phyloP scores from a whole-genome alignment of 2,888 invertebrate genomes.

The Chromoteleia sp. region DNA sequence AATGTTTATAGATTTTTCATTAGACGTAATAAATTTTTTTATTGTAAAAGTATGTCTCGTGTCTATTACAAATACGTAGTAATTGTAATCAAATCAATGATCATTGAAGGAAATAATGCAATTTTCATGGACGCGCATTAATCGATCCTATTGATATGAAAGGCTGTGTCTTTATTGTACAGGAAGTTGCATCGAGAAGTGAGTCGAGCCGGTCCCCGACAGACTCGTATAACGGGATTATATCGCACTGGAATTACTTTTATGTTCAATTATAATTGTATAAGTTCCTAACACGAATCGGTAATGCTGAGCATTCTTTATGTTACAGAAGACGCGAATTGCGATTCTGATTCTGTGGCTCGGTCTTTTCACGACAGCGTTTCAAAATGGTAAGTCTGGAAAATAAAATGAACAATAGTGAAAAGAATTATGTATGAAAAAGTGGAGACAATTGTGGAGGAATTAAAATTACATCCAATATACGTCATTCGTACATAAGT shows the following conservation, averaged over 20 bases:
- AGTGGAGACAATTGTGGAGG: no score
- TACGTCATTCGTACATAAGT: no score
- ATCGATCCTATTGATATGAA: slow-evolving; percentile 69
- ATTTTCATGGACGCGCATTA: slow-evolving; percentile 64
- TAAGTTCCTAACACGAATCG: slow-evolving; percentile 53
- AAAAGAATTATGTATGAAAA: no score
- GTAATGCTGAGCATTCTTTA: slow-evolving; percentile 67
- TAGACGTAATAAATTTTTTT: neutral
- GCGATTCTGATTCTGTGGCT: slow-evolving; percentile 78
- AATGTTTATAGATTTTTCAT: no score
- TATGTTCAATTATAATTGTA: slow-evolving; percentile 67
- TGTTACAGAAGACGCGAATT: slow-evolving; percentile 79
- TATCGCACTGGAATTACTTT: slow-evolving; percentile 59
- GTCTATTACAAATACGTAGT: slow-evolving; percentile 3
- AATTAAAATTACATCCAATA: no score
- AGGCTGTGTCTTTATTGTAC: slow-evolving; percentile 69
- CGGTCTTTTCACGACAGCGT: slow-evolving; percentile 76
- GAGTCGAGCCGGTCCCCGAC: slow-evolving; percentile 76
- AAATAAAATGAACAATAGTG: neutral
- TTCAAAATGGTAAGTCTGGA: slow-evolving; percentile 78
- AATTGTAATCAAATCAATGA: slow-evolving; percentile 24
- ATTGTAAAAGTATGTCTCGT: neutral
- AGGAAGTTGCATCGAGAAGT: slow-evolving; percentile 76
- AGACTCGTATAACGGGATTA: slow-evolving; percentile 72
- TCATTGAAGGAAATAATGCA: slow-evolving; percentile 55